A percentile compares a stretch with the other conserved stretches of the same genome.
These are phyloP conservation scores for Epinotia nisella DNA, from an alignment of 2,888 invertebrate species.

Conservation along the genomic window DNA sequence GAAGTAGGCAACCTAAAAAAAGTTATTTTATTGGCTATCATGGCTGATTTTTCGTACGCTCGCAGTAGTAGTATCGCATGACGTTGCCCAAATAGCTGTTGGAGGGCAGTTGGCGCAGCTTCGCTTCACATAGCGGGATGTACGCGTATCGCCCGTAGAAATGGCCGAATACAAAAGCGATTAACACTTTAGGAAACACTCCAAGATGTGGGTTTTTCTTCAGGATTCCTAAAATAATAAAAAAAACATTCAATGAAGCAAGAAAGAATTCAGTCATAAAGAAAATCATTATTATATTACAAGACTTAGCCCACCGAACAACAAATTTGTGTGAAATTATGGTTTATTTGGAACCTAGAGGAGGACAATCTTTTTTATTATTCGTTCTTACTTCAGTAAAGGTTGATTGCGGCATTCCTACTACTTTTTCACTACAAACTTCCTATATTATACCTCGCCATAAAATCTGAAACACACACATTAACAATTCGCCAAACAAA, in stretches of 20 bases:
- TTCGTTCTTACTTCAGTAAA: constrained; percentile 75
- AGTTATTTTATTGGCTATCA: not conserved
- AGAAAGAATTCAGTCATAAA: constrained; percentile 57
- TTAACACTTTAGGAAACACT: constrained; percentile 87
- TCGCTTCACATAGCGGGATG: constrained; percentile 88
- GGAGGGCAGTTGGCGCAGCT: constrained; percentile 88
- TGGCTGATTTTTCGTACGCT: constrained; percentile 43
- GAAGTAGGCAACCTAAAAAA: not conserved
- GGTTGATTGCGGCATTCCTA: constrained; percentile 64
- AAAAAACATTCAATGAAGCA: constrained; percentile 81
- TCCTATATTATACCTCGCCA: too few species aligned
- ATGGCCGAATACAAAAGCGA: constrained; percentile 88
- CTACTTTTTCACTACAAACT: constrained; percentile 39
- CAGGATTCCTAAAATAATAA: constrained; percentile 81
- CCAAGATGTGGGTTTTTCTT: constrained; percentile 87
- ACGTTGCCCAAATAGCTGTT: constrained; percentile 87
- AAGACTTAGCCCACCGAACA: constrained; percentile 14
- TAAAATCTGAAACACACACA: too few species aligned
- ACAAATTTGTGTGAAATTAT: not conserved
- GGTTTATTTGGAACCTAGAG: not conserved
- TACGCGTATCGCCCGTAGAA: constrained; percentile 91
- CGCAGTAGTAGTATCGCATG: constrained; percentile 80
- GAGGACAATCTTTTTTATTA: constrained; percentile 39
- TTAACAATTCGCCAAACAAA: too few species aligned
- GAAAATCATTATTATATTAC: constrained; percentile 45